A percentile compares a stretch with the other conserved stretches of the same genome.
These are phyloP conservation scores for Recurvirostra avosetta DNA, from an alignment of 2,113 vertebrate species.

Conservation along the genomic window DNA sequence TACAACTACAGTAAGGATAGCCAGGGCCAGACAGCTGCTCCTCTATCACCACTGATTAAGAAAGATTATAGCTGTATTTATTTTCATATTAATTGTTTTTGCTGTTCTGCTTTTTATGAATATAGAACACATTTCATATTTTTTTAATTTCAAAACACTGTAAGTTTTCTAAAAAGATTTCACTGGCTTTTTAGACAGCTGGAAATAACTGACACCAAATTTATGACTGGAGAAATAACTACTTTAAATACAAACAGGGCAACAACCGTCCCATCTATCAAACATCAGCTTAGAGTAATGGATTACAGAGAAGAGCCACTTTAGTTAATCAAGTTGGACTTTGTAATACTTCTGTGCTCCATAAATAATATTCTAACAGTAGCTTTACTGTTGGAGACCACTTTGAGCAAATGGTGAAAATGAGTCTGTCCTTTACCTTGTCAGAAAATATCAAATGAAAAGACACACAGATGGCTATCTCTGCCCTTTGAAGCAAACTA, in stretches of 20 bases:
- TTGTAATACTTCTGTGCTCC: conserved; percentile 1
- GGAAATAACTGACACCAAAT: conserved; percentile 20
- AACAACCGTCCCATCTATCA: conserved; percentile 11
- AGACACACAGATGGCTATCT: conserved; percentile 9
- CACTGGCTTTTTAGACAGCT: not conserved
- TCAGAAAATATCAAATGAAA: not conserved
- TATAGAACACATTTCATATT: not conserved
- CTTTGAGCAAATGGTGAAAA: conserved; percentile 51
- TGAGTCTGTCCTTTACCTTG: conserved; percentile 25
- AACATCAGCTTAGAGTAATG: not conserved
- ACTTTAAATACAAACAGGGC: conserved; percentile 5
- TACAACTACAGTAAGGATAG: not conserved
- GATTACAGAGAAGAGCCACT: conserved; percentile 43
- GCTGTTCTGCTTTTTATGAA: not conserved
- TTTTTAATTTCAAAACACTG: not conserved
- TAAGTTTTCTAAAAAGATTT: not conserved
- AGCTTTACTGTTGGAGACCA: not conserved
- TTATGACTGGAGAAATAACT: conserved; percentile 8
- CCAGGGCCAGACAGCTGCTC: not conserved
- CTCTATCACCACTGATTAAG: not conserved
- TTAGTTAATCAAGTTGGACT: conserved; percentile 55
- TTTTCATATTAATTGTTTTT: not conserved
- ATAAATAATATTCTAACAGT: conserved; percentile 54
- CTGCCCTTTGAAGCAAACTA: conserved; percentile 49
- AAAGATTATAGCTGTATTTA: not conserved